phyloP scores from a whole-genome alignment of 2,888 invertebrate species.

The Calliphora vomitoria region DNA sequence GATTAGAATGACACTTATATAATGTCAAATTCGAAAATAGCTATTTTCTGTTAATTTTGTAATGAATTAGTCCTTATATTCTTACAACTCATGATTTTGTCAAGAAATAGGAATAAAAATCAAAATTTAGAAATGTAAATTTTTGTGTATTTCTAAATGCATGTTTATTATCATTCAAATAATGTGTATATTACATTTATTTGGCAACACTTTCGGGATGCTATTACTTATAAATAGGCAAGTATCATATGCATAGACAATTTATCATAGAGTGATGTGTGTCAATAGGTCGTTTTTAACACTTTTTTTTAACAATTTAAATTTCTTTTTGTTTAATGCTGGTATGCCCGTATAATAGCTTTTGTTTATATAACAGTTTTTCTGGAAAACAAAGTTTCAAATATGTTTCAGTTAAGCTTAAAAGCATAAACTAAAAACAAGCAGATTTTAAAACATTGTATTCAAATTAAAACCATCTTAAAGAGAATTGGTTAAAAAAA shows the following conservation, averaged over 20 bases:
- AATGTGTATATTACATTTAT: neutral
- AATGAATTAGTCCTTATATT: no score
- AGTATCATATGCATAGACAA: neutral
- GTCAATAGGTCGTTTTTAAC: slow-evolving; percentile 54
- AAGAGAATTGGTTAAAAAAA: neutral
- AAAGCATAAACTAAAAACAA: neutral
- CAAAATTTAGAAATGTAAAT: no score
- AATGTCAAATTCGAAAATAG: no score
- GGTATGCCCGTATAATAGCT: neutral
- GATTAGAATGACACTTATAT: no score
- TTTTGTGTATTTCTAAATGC: no score
- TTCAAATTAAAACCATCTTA: neutral
- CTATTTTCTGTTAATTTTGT: no score
- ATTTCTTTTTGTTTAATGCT: neutral
- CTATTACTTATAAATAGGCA: neutral
- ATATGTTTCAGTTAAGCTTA: neutral
- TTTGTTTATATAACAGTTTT: neutral
- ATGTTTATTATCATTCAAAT: no score
- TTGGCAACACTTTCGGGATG: neutral
- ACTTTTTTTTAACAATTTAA: neutral
- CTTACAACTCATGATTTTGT: no score
- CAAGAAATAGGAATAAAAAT: no score
- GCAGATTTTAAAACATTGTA: neutral
- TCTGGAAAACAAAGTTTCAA: neutral
- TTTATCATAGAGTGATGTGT: slow-evolving; percentile 45